Evolutionary conservation across 1,140 invertebrate species (phyloP).

Genomic region (Papilio polyxenes): DNA sequence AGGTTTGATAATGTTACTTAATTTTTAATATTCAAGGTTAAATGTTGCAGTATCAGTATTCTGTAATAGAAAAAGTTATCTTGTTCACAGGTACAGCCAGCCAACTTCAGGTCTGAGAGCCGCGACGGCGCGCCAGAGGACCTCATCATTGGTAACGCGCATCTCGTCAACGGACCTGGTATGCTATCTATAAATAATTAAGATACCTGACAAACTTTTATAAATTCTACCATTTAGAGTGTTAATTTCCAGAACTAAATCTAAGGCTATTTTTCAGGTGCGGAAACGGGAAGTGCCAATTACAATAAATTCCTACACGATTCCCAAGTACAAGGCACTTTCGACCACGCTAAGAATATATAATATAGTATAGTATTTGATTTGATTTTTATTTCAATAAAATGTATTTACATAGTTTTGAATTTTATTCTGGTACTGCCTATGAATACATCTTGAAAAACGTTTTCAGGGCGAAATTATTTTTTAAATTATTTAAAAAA

Average conservation of each 20-base stretch:
- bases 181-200: conserved; percentile 13
- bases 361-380: conserved; percentile 16
- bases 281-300: conserved; percentile 48
- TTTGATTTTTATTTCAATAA: conserved; percentile 2
- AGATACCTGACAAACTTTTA: not conserved
- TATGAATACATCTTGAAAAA: no score
- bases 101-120: conserved; percentile 67
- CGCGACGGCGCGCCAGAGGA: conserved; percentile 59
- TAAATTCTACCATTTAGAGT: not conserved
- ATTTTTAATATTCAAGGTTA: not conserved
- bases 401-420: not conserved
- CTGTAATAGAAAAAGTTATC: conserved; percentile 9
- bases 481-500: not conserved
- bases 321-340: conserved; percentile 57
- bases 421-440: not conserved
- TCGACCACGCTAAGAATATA: conserved; percentile 65
- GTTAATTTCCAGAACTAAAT: not conserved
- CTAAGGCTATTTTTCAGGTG: conserved; percentile 48
- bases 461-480: not conserved
- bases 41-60: not conserved
- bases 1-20: conserved; percentile 49
- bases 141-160: conserved; percentile 59
- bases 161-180: conserved; percentile 57
- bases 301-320: conserved; percentile 63
- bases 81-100: conserved; percentile 61